phyloP scores from a whole-genome alignment of 2,113 vertebrate species.

The Alouatta palliata region DNA sequence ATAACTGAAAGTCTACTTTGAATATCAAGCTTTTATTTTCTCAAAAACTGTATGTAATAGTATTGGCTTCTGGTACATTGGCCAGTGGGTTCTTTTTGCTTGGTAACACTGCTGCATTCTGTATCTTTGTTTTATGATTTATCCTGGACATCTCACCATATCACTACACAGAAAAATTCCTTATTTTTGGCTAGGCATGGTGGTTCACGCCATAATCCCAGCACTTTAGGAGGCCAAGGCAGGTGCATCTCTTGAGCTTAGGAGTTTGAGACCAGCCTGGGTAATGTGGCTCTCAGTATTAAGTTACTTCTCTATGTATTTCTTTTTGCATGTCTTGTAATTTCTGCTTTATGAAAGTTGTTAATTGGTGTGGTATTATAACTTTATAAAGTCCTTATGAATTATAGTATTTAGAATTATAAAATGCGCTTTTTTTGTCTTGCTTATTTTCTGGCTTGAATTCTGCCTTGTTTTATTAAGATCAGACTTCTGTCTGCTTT shows the following conservation, averaged over 20 bases:
- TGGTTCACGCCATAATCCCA: not conserved
- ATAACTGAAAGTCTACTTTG: not conserved
- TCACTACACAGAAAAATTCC: too few relatives aligned
- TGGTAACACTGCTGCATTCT: too few relatives aligned
- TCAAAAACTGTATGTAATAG: too few relatives aligned
- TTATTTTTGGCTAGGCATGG: too few relatives aligned
- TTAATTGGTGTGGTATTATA: too few relatives aligned
- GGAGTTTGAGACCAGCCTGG: not conserved
- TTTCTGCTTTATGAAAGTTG: too few relatives aligned
- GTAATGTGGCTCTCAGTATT: not conserved
- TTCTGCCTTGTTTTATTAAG: not conserved
- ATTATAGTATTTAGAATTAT: not conserved
- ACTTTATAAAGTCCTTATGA: not conserved
- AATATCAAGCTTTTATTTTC: too few relatives aligned
- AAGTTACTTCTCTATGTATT: not conserved
- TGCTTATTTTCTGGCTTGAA: not conserved
- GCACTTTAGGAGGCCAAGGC: not conserved
- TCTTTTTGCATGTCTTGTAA: not conserved
- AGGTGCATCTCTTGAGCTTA: not conserved
- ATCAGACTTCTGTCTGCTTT: not conserved
- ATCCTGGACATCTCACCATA: too few relatives aligned
- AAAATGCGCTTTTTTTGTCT: not conserved
- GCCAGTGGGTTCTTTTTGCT: too few relatives aligned
- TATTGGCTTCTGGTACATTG: too few relatives aligned
- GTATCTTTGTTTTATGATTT: too few relatives aligned